Evolutionary conservation across 2,797 vertebrate species (phyloP), one percentile per base, ranked within the genome.

Genomic region (Myotis myotis): DNA sequence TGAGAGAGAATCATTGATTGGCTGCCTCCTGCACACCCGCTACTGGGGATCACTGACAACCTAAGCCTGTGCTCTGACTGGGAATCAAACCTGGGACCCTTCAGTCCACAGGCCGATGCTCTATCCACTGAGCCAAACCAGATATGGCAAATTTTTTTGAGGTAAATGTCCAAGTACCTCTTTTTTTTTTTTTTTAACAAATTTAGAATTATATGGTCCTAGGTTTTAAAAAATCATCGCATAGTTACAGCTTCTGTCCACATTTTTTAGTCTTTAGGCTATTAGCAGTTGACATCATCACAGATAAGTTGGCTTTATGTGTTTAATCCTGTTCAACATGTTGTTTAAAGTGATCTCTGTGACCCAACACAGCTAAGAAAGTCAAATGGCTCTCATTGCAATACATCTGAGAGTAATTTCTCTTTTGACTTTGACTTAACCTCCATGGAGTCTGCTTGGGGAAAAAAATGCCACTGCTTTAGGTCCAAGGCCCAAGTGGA

Each of bases 341-440:
- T 41, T 41, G 8, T 75, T 92, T 75, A 87, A 83, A 89, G 55
- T 95, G 78, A 91, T 66, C 10, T 51, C 41, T 60, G 7, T 86
- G 28, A n/a, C 19, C 36, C 71, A 71, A 28, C 79, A n/a, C 33
- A 60, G 51, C 87, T 62, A 94, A 86, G 19, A 92, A 96, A 84
- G 75, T 72, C 15, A 30, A 57, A 76, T 36, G 5, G 55, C 71
- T 95, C 47, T 97, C 84, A 87, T 89, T 75, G 91, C 96, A 96
- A 92, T 97, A 92, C 93, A 96, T 96, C 33, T 49, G 53, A 94
- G 75, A 80, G 60, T 96, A 86, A 84, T 95, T 97, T 98, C 97
- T 95, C 55, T 96, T 97, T 97, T 96, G 90, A 97, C 97, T 98
- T 97, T 98, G 94, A 96, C 89, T 96, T 96, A 96, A 97, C 97